These are phyloP conservation scores for Actinia tenebrosa DNA, from an alignment of 64 coral and sea anemone species.

Conservation along the genomic window DNA sequence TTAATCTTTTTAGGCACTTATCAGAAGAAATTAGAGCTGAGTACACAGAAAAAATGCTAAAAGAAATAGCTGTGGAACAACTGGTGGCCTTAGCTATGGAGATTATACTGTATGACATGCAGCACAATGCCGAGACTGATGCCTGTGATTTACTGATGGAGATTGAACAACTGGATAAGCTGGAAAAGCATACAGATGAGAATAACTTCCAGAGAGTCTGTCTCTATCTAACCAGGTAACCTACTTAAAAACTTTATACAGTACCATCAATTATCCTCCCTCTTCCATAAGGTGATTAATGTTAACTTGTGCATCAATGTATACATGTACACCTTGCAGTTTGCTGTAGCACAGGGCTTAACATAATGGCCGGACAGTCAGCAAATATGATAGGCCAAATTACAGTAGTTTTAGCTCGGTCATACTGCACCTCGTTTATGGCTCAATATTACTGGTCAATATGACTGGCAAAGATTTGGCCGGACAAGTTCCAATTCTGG, in stretches of 20 bases:
- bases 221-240: constrained; percentile 87
- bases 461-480: too few relatives aligned
- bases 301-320: too few relatives aligned
- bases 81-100: constrained; percentile 73
- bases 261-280: too few relatives aligned
- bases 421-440: too few relatives aligned
- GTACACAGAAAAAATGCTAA: constrained; percentile 52
- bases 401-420: too few relatives aligned
- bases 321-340: too few relatives aligned
- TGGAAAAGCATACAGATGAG: constrained; percentile 73
- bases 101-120: constrained; percentile 90
- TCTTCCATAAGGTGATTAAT: too few relatives aligned
- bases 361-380: background rate
- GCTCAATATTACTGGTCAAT: too few relatives aligned
- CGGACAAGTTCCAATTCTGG: too few relatives aligned
- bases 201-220: constrained; percentile 94
- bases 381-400: too few relatives aligned
- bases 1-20: constrained; percentile 61
- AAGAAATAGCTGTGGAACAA: constrained; percentile 50
- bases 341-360: too few relatives aligned
- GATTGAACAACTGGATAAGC: constrained; percentile 70
- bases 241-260: too few relatives aligned
- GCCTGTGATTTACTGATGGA: constrained; percentile 97
- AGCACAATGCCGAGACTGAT: constrained; percentile 94
- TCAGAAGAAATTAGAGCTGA: constrained; percentile 92